Evolutionary conservation across 2,797 vertebrate species (phyloP).

Genomic region (Enteromius anoplus): DNA sequence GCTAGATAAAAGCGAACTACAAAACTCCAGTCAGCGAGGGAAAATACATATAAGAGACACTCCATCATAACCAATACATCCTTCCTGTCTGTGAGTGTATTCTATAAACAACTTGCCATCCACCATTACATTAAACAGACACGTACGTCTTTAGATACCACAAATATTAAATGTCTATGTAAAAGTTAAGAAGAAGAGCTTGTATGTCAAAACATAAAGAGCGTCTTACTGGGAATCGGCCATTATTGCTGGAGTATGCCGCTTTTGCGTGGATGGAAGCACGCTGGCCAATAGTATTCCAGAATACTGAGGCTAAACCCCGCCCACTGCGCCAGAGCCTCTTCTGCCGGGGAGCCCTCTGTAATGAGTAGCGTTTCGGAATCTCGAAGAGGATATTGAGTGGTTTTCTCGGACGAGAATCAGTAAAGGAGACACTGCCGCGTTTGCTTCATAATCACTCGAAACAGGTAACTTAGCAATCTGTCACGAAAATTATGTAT

Average conservation of each 20-base stretch:
- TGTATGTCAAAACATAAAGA: background rate
- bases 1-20: background rate
- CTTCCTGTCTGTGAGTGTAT: background rate
- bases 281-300: constrained; percentile 1
- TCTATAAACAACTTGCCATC: background rate
- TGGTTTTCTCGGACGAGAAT: no score
- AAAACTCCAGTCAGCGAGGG: background rate
- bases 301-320: background rate
- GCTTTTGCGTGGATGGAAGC: background rate
- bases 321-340: background rate
- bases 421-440: no score
- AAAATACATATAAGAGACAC: background rate
- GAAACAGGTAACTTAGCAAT: no score
- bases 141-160: background rate
- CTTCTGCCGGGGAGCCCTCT: background rate
- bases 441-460: no score
- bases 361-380: background rate
- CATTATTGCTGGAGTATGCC: constrained; percentile 15
- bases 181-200: background rate
- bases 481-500: no score
- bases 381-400: background rate
- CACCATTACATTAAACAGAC: background rate
- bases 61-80: background rate
- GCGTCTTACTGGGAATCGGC: background rate
- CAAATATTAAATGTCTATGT: no score